Conservation (phyloP, 2,888 invertebrate species). For the Fragum sueziense region DNA sequence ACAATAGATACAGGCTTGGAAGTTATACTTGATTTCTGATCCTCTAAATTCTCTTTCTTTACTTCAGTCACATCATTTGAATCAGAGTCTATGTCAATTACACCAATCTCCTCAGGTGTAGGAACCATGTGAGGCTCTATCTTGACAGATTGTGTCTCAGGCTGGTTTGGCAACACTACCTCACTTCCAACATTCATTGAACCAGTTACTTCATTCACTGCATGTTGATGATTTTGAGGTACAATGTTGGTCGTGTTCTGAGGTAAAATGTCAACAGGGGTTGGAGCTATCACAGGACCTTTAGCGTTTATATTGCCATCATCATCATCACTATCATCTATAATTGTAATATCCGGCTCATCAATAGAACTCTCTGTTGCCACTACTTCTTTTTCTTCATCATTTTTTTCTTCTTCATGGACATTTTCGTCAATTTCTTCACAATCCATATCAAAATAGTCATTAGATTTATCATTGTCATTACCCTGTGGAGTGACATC, state of each 20-base stretch:
- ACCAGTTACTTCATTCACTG: background rate
- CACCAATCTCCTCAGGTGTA: background rate
- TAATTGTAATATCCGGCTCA: background rate
- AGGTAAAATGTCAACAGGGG: background rate
- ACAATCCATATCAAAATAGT: constrained; percentile 37
- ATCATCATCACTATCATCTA: background rate
- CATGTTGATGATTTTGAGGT: background rate
- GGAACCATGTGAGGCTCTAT: background rate
- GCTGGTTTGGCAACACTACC: background rate
- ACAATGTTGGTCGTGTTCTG: background rate
- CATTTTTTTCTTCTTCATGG: background rate
- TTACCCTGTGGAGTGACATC: background rate
- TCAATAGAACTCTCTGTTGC: background rate
- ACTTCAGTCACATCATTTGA: background rate
- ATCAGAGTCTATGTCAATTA: constrained; percentile 13
- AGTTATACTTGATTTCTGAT: background rate
- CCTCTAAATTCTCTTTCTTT: background rate
- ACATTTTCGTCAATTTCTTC: constrained; percentile 28
- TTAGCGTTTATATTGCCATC: background rate
- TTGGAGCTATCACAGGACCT: background rate
- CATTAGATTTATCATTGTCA: background rate
- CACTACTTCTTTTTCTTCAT: background rate
- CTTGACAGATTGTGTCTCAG: background rate
- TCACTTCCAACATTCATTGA: background rate
- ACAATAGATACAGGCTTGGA: constrained; percentile 6